These are phyloP conservation scores for Brachymystax lenok DNA, from an alignment of 2,797 vertebrate genomes.

Conservation along the genomic window DNA sequence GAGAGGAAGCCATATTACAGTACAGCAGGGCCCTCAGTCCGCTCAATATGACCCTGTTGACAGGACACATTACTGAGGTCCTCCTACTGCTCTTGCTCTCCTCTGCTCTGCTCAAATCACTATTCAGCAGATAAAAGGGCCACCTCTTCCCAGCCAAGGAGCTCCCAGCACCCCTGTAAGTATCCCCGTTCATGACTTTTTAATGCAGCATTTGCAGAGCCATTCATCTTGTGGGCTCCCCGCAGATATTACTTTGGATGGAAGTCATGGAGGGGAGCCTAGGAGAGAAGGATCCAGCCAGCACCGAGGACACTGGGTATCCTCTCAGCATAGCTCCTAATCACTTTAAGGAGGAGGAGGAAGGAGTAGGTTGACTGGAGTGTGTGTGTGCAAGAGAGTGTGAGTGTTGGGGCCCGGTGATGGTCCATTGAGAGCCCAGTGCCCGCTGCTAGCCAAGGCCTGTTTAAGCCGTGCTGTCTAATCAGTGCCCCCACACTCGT, in stretches of 20 bases:
- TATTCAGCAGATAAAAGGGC: constrained; percentile 62
- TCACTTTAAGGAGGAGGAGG: constrained; percentile 7
- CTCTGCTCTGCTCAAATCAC: constrained; percentile 52
- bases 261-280: constrained; percentile 3
- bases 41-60: constrained; percentile 27
- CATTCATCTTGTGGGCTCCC: constrained; percentile 66
- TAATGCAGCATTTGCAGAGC: constrained; percentile 66
- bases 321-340: constrained; percentile 20
- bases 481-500: constrained; percentile 51
- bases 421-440: constrained; percentile 31
- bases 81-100: constrained; percentile 34
- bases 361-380: not conserved
- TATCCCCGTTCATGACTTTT: constrained; percentile 71
- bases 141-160: constrained; percentile 34
- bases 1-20: constrained; percentile 1
- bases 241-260: constrained; percentile 48
- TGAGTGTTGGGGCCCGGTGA: not conserved
- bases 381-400: not conserved
- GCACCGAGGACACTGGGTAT: not conserved
- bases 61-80: constrained; percentile 46
- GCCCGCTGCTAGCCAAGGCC: constrained; percentile 29
- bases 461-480: constrained; percentile 44
- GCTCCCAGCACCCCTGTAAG: constrained; percentile 54
- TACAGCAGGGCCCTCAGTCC: constrained; percentile 2
- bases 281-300: not conserved